Evolutionary conservation across 2,113 vertebrate species (phyloP), one percentile per base, ranked within the genome.

Genomic region (Microtus pennsylvanicus): DNA sequence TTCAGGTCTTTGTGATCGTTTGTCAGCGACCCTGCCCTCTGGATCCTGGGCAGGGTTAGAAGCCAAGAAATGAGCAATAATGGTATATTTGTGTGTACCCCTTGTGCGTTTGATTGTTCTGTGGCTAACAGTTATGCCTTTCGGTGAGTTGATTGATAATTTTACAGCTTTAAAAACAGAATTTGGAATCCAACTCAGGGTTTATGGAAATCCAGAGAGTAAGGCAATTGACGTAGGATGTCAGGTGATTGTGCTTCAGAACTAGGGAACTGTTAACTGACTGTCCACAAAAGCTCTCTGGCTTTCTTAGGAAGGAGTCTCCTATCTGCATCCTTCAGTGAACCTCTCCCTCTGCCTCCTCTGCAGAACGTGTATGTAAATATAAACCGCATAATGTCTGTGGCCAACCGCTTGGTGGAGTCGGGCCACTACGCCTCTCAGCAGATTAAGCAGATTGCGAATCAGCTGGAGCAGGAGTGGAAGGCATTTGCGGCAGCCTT

Each of bases 371-470:
- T 99, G 91, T 99, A 99, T 7, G 99, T 99, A 93, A 99, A 99
- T 98, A 99, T 99, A 97, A 99, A 99, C 97, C 99, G 99, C 94
- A 99, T 99, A 98, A 99, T 99, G 99, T 99, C 99, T 0, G 99
- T 99, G 50, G 99, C 99, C 58, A 99, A 98, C 96, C 99, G 99
- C 75, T 98, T 99, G 97, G 98, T 99, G 4, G 99, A 99, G 98
- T 99, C 99, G 0, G 99, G 99, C 94, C 99, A 99, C 98, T 99
- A 99, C 3, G 99, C 99, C 85, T 99, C 99, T 0, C 99, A 99
- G 98, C 99, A 99, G 98, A 99, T 99, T 96, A 99, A 99, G 97
- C 99, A 99, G 99, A 99, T 99, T 55, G 99, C 99, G 1, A 99
- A 98, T 63, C 99, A 99, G 98, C 86, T 99, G 98, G 99, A 99